A percentile compares a stretch with the other conserved stretches of the same genome.
phyloP scores from a whole-genome alignment of 2,113 vertebrate genomes.

The Melanostigma gelatinosum region DNA sequence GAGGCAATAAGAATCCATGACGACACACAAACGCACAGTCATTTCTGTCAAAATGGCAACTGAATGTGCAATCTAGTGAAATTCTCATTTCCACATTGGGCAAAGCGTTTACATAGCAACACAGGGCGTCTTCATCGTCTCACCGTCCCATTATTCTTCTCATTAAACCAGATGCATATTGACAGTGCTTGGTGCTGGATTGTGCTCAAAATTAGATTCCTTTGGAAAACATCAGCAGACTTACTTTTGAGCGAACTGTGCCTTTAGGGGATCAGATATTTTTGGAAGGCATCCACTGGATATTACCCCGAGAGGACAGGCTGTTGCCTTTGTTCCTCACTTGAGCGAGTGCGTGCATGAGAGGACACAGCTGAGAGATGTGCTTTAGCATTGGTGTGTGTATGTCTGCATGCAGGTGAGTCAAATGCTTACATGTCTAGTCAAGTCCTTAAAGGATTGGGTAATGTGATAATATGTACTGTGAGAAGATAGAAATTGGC shows the following conservation, averaged over 20 bases:
- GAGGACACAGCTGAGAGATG: constrained; percentile 24
- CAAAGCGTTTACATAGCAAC: neutral
- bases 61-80: constrained; percentile 34
- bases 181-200: neutral
- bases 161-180: constrained; percentile 24
- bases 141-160: constrained; percentile 22
- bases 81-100: constrained; percentile 40
- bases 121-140: neutral
- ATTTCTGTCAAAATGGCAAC: neutral
- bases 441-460: neutral
- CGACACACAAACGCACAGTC: neutral
- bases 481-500: no score
- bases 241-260: constrained; percentile 20
- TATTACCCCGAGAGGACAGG: constrained; percentile 51
- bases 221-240: constrained; percentile 25
- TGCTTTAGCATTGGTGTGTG: neutral
- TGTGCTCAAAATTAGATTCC: constrained; percentile 6
- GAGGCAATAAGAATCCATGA: constrained; percentile 17
- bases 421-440: constrained; percentile 8
- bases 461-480: neutral
- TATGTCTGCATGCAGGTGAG: neutral
- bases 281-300: constrained; percentile 64
- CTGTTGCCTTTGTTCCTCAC: constrained; percentile 41
- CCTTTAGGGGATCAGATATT: constrained; percentile 44
- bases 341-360: neutral